Evolutionary conservation across 30 jellyfish, hydroid and myxozoan genomes (phyloP).

Genomic region (Cassiopea xamachana): DNA sequence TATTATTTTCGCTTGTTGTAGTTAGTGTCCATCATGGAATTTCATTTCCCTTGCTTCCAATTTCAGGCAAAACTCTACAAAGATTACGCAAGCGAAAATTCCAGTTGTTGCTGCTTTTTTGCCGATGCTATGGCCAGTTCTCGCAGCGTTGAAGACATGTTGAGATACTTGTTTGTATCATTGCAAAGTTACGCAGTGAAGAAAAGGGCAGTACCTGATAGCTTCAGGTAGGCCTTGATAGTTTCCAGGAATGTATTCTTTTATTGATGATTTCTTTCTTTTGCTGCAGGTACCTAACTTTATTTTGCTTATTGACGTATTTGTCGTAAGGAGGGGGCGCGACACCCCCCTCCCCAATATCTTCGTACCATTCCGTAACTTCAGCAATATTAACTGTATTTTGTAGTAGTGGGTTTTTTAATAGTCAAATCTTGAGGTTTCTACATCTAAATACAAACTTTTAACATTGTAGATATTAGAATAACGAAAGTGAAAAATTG

Average conservation of each 20-base stretch:
- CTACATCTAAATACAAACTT: too few species aligned
- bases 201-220: slow-evolving; percentile 32
- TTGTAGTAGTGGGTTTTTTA: too few species aligned
- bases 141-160: slow-evolving; percentile 55
- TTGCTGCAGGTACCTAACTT: too few species aligned
- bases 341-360: too few species aligned
- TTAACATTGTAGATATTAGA: too few species aligned
- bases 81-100: slow-evolving; percentile 15
- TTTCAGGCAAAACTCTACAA: slow-evolving; percentile 52
- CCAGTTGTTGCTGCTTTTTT: slow-evolving; percentile 28
- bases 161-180: slow-evolving; percentile 40
- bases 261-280: neutral
- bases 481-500: too few species aligned
- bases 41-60: neutral
- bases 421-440: too few species aligned
- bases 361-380: too few species aligned
- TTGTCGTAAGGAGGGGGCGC: too few species aligned
- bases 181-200: slow-evolving; percentile 4
- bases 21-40: neutral
- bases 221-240: slow-evolving; percentile 10
- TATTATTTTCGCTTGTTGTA: too few species aligned
- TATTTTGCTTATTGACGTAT: too few species aligned
- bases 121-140: slow-evolving; percentile 66
- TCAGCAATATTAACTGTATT: too few species aligned
- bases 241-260: neutral